Base-by-base conservation (phyloP, 2,797 vertebrate genomes). In the Hoplostethus mediterraneus region DNA sequence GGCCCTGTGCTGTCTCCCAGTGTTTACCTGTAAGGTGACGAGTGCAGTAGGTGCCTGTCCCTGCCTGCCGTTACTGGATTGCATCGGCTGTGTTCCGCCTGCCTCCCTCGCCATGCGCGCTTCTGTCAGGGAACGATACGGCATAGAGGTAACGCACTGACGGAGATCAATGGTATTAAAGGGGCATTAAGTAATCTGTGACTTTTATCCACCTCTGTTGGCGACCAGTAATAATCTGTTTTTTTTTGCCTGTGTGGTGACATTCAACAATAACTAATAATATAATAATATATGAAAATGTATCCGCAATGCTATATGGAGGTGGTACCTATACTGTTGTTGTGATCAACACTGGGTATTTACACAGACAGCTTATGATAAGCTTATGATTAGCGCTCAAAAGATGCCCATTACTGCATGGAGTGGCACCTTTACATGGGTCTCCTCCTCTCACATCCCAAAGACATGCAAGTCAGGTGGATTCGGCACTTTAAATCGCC, bases 1-100 rank as follows among this genome's bases (percentile, higher is more conserved):
- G 71, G 93, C 93, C 44, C 65, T 92, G 17, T 94, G 94, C 87
- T 95, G 94, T 87, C 88, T 95, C 81, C 93, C 93, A 36, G 67
- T 94, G 75, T 94, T 94, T 55, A 92, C 90, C 62, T 95, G 93
- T 81, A 92, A 93, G 84, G 93, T 90, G 53, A 92, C 90, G 58
- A 77, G 71, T 2, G 85, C 83, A 0, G 87, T 82, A 4, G 93
- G 92, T 3, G 90, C 69, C 0, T 94, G 90, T 70, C 81, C 89
- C 2, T 93, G 91, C 61, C 87, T 94, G 56, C 92, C 92, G 11
- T 79, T 94, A 73, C 79, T 95, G 74, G 93, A 94, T 74, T 93
- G 91, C 13, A 63, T 94, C 0, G 76, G 93, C 59, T 93, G 92
- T 31, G 91, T 92, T 0, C 80, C 94, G 0, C 89, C 94, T 0